Conservation (phyloP, 2,888 invertebrate species). For the Dermolepida albohirtum region DNA sequence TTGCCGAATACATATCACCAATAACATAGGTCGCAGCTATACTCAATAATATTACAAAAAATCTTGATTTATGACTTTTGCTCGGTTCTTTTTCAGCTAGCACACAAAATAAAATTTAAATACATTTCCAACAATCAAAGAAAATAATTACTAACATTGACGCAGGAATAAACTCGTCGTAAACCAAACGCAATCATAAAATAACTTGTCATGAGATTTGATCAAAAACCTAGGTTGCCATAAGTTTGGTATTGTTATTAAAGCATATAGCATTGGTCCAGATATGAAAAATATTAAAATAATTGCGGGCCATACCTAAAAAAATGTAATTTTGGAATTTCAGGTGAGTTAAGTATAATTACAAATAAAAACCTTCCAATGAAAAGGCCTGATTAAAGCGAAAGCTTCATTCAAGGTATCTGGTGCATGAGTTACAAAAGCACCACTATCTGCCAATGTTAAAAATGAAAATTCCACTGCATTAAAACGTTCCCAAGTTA, state of each 20-base stretch:
- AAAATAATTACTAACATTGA: slow-evolving; percentile 70
- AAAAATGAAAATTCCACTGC: slow-evolving; percentile 82
- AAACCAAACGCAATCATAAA: slow-evolving; percentile 79
- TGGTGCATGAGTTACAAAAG: slow-evolving; percentile 81
- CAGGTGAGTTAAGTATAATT: background rate
- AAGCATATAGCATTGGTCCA: slow-evolving; percentile 77
- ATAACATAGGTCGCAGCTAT: slow-evolving; percentile 83
- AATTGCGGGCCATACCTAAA: slow-evolving; percentile 79
- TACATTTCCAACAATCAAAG: background rate
- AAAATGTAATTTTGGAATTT: slow-evolving; percentile 27
- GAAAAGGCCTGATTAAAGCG: slow-evolving; percentile 79
- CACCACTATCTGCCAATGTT: slow-evolving; percentile 81
- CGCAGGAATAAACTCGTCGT: slow-evolving; percentile 77
- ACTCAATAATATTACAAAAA: slow-evolving; percentile 77
- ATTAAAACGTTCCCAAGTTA: slow-evolving; percentile 78
- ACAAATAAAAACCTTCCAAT: slow-evolving; percentile 70
- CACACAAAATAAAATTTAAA: slow-evolving; percentile 47
- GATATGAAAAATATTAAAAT: slow-evolving; percentile 73
- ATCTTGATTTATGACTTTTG: slow-evolving; percentile 74
- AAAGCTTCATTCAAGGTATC: slow-evolving; percentile 79
- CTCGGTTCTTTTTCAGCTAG: slow-evolving; percentile 72
- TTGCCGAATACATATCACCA: slow-evolving; percentile 83
- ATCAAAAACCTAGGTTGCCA: slow-evolving; percentile 67
- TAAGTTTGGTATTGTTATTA: slow-evolving; percentile 73
- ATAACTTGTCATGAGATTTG: slow-evolving; percentile 60